A percentile compares a stretch with the other conserved stretches of the same genome.
Conservation (phyloP, 2,797 vertebrate genomes). For the Acanthornis magna region DNA sequence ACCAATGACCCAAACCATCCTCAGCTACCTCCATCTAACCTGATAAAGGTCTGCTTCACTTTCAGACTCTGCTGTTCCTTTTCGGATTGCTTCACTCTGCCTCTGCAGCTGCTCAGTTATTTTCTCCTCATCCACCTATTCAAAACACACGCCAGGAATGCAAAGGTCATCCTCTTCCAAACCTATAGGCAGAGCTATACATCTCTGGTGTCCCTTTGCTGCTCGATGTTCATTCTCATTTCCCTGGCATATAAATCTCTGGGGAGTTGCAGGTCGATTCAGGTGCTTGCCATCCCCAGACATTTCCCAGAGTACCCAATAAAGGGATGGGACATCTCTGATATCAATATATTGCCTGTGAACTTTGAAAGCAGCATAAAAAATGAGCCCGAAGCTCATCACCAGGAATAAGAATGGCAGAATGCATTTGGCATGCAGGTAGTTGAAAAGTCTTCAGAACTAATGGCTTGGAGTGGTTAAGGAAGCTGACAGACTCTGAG, state of each 20-base stretch:
- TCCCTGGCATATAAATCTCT: background rate
- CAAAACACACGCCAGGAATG: background rate
- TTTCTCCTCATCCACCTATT: background rate
- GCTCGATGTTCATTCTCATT: background rate
- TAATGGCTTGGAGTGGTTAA: background rate
- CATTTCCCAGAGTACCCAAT: background rate
- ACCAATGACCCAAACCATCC: background rate
- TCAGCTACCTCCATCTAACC: background rate
- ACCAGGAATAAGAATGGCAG: background rate
- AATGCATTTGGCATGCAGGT: background rate
- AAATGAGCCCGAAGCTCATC: background rate
- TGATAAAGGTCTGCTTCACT: background rate
- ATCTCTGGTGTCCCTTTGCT: background rate
- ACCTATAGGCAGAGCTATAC: background rate
- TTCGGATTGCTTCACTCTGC: background rate
- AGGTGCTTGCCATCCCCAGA: conserved; percentile 2
- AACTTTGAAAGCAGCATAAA: conserved; percentile 21
- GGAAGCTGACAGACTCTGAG: background rate
- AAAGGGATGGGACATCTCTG: background rate
- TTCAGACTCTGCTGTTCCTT: background rate
- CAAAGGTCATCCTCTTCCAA: conserved; percentile 6
- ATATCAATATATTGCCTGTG: background rate
- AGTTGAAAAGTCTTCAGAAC: background rate
- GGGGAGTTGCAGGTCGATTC: background rate
- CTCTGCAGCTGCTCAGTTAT: background rate